phyloP scores from a whole-genome alignment of 2,797 vertebrate species.

The Pangasius larnaudii region DNA sequence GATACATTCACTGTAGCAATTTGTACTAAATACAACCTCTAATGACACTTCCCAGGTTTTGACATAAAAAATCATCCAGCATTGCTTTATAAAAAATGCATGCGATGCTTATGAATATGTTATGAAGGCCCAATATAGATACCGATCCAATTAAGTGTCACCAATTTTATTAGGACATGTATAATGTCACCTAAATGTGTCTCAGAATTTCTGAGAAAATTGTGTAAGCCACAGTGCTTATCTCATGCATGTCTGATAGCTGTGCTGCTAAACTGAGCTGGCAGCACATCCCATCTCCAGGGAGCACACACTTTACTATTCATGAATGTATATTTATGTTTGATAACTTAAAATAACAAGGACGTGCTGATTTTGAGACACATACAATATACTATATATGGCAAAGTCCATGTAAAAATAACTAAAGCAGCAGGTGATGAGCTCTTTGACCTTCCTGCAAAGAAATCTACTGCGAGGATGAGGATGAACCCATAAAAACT shows the following conservation, averaged over 20 bases:
- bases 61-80: neutral
- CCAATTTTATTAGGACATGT: slow-evolving; percentile 20
- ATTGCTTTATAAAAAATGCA: slow-evolving; percentile 24
- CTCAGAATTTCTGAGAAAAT: neutral
- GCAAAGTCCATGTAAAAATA: neutral
- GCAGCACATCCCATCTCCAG: slow-evolving; percentile 28
- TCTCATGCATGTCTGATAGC: slow-evolving; percentile 36
- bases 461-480: neutral
- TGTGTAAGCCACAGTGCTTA: neutral
- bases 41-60: neutral
- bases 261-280: slow-evolving; percentile 36
- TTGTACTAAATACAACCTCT: neutral
- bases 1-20: neutral
- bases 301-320: slow-evolving; percentile 48
- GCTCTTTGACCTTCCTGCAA: neutral
- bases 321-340: slow-evolving; percentile 35
- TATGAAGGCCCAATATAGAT: slow-evolving; percentile 23
- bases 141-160: slow-evolving; percentile 22
- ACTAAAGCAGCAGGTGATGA: neutral
- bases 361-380: neutral
- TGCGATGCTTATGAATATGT: slow-evolving; percentile 22
- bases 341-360: neutral
- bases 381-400: neutral
- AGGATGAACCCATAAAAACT: neutral
- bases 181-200: neutral